A percentile compares a stretch with the other conserved stretches of the same genome.
Conservation (phyloP, 2,113 vertebrate genomes). For the Scartelaos histophorus region DNA sequence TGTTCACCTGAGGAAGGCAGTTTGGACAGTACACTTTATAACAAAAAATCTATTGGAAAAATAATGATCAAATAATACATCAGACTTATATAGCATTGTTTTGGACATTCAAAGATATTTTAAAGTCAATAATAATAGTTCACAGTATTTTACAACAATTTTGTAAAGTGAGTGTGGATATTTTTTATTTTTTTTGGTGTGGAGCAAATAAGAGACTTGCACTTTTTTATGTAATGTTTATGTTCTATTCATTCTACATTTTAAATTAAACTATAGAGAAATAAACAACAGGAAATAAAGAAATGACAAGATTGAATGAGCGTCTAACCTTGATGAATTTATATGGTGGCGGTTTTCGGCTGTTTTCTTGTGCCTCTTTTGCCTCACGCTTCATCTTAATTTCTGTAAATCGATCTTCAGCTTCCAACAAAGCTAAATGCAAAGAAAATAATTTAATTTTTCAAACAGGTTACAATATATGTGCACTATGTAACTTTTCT, state of each 20-base stretch:
- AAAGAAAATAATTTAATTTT: not conserved
- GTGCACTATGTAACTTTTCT: too few relatives aligned
- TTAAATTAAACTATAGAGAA: not conserved
- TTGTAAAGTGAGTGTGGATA: too few relatives aligned
- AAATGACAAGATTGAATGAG: not conserved
- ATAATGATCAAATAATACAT: too few relatives aligned
- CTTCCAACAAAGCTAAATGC: conserved; percentile 87
- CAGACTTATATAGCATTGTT: too few relatives aligned
- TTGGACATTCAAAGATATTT: too few relatives aligned
- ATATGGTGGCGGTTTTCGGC: conserved; percentile 92
- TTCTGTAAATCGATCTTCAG: conserved; percentile 89
- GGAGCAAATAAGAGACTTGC: too few relatives aligned
- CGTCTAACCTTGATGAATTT: conserved; percentile 92
- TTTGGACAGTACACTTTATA: not conserved
- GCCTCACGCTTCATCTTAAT: conserved; percentile 90
- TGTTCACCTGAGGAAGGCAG: conserved; percentile 83
- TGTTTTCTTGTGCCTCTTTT: conserved; percentile 92
- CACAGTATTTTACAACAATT: too few relatives aligned
- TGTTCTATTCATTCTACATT: not conserved
- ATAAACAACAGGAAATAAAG: not conserved
- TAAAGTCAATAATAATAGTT: too few relatives aligned
- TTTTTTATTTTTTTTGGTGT: too few relatives aligned
- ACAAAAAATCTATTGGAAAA: not conserved
- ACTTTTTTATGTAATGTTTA: too few relatives aligned
- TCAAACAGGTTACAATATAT: too few relatives aligned